Evolutionary conservation across 2,888 invertebrate genomes (phyloP).

Genomic region (Urechis unicinctus): DNA sequence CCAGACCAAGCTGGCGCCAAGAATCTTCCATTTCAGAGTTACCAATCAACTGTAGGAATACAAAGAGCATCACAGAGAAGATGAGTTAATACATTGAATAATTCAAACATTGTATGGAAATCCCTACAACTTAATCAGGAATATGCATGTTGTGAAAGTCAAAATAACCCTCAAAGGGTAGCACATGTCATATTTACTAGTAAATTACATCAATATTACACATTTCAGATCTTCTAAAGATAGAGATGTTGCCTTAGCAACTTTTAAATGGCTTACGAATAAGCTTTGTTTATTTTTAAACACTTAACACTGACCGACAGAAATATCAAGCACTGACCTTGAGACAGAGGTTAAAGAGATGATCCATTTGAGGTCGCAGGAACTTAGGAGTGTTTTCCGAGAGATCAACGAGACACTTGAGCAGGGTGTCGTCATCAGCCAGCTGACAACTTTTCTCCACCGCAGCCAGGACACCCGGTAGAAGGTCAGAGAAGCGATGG

Average conservation of each 20-base stretch:
- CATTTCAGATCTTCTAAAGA: too few relatives aligned
- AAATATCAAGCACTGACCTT: conserved; percentile 64
- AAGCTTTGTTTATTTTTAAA: too few relatives aligned
- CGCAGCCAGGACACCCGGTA: conserved; percentile 60
- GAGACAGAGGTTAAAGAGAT: conserved; percentile 81
- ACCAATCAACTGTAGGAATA: conserved; percentile 57
- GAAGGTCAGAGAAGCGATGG: conserved; percentile 78
- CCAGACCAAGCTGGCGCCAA: conserved; percentile 80
- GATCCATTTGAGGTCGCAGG: conserved; percentile 76
- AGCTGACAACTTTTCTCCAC: conserved; percentile 75
- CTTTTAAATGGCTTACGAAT: too few relatives aligned
- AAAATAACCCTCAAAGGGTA: neutral
- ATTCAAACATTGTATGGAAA: too few relatives aligned
- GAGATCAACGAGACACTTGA: conserved; percentile 89
- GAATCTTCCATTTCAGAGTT: conserved; percentile 52
- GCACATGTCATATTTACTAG: too few relatives aligned
- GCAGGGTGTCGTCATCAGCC: conserved; percentile 68
- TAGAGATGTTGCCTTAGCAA: too few relatives aligned
- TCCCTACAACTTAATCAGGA: too few relatives aligned
- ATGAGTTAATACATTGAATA: too few relatives aligned
- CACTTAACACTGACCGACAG: too few relatives aligned
- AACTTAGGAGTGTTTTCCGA: conserved; percentile 90
- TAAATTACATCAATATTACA: too few relatives aligned
- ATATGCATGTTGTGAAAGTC: too few relatives aligned
- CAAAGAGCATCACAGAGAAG: too few relatives aligned